Evolutionary conservation across 1,140 invertebrate genomes (phyloP).

Genomic region (Oryctes rhinoceros): DNA sequence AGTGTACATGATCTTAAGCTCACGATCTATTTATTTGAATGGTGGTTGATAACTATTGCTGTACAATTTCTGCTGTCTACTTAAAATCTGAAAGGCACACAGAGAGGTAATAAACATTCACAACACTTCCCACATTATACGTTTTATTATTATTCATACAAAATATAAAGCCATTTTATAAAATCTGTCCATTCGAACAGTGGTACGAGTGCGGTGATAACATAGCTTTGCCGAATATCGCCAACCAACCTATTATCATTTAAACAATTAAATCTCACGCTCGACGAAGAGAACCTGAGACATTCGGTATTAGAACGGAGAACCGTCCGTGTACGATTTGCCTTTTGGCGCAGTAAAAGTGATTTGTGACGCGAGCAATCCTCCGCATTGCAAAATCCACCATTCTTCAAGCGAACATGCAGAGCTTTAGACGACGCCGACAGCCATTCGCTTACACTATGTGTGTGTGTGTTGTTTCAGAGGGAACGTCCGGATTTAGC

Average conservation of each 20-base stretch:
- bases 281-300: constrained; percentile 14
- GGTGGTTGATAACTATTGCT: too few species aligned
- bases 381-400: constrained; percentile 48
- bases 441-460: constrained; percentile 7
- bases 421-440: constrained; percentile 1
- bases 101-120: background rate
- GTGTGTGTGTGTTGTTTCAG: constrained; percentile 17
- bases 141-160: background rate
- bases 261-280: constrained; percentile 38
- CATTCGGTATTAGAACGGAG: constrained; percentile 35
- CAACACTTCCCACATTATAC: background rate
- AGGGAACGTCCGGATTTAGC: constrained; percentile 22
- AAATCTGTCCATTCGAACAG: background rate
- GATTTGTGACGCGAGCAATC: constrained; percentile 58
- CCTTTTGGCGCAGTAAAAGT: constrained; percentile 56
- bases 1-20: too few species aligned
- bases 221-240: constrained; percentile 3
- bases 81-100: too few species aligned
- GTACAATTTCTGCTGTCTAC: too few species aligned
- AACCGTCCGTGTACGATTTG: constrained; percentile 18
- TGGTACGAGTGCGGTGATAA: background rate
- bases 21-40: too few species aligned
- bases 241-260: constrained; percentile 26
- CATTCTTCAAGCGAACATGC: constrained; percentile 37
- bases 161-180: background rate